These are phyloP conservation scores for Trichoplax adhaerens DNA, from an alignment of 37 sponge, comb jelly and placozoan species.

Conservation along the genomic window DNA sequence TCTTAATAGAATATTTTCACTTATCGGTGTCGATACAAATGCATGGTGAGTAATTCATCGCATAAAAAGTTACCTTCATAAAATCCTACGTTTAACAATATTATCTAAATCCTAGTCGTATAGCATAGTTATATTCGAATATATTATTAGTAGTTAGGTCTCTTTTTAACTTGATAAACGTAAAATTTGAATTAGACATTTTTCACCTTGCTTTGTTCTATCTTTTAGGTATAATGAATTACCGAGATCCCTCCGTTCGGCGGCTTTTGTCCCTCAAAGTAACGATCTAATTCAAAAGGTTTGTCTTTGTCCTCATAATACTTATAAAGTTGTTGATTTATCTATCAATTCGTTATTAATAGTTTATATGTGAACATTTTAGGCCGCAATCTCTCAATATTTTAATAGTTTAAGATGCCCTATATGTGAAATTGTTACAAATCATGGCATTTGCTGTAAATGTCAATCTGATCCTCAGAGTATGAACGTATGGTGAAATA, in stretches of 20 bases:
- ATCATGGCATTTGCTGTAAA: slow-evolving; percentile 28
- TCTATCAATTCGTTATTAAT: background rate
- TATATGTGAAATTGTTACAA: slow-evolving; percentile 48
- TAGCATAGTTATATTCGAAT: no score
- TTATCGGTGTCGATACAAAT: slow-evolving; percentile 65
- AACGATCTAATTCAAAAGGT: background rate
- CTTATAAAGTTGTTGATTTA: background rate
- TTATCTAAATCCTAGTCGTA: no score
- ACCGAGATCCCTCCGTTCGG: slow-evolving; percentile 19
- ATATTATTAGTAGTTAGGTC: no score
- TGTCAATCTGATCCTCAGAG: slow-evolving; percentile 33
- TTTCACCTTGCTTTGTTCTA: no score
- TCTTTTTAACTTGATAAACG: no score
- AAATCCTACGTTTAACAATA: slow-evolving; percentile 4
- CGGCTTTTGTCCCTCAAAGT: no score
- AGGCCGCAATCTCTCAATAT: slow-evolving; percentile 56
- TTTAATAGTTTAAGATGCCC: slow-evolving; percentile 57
- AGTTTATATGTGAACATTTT: no score
- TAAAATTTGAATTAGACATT: no score
- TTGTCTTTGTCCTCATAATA: background rate
- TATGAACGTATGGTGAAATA: no score
- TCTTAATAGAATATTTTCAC: slow-evolving; percentile 56
- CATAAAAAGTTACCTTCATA: slow-evolving; percentile 3
- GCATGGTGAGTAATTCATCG: slow-evolving; percentile 24
- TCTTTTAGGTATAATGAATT: slow-evolving; percentile 29